phyloP scores from a whole-genome alignment of 2,888 invertebrate genomes.

The Panzeria rudis region DNA sequence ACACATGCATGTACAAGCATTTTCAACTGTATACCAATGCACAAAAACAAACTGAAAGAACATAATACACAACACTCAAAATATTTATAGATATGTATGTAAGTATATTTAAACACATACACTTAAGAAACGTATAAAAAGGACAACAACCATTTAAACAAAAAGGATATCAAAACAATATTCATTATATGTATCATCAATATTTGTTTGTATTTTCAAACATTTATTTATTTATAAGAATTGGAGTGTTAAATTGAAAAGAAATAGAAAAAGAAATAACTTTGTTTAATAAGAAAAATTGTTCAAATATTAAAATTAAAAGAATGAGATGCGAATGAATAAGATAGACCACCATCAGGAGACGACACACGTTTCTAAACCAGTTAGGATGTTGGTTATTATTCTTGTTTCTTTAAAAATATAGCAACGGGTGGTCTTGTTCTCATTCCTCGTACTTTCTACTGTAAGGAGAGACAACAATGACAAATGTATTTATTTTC shows the following conservation, averaged over 20 bases:
- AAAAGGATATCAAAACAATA: constrained; percentile 67
- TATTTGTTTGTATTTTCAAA: constrained; percentile 44
- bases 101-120: constrained; percentile 68
- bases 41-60: constrained; percentile 55
- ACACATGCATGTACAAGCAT: not conserved
- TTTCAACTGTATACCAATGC: not conserved
- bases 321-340: constrained; percentile 26
- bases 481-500: constrained; percentile 81
- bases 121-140: constrained; percentile 62
- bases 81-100: not conserved
- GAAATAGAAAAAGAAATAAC: constrained; percentile 52
- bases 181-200: constrained; percentile 62
- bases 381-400: constrained; percentile 78
- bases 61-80: constrained; percentile 49
- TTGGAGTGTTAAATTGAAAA: constrained; percentile 65
- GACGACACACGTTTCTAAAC: constrained; percentile 71
- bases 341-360: constrained; percentile 60
- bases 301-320: constrained; percentile 34
- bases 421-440: constrained; percentile 80
- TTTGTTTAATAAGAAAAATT: constrained; percentile 45
- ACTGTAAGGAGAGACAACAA: constrained; percentile 75
- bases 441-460: constrained; percentile 58
- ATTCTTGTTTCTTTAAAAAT: constrained; percentile 56
- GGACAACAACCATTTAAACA: constrained; percentile 59
- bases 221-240: constrained; percentile 62